Evolutionary conservation across 2,888 invertebrate genomes (phyloP), one percentile per base, ranked within the genome.

Genomic region (Pherbina coryleti): DNA sequence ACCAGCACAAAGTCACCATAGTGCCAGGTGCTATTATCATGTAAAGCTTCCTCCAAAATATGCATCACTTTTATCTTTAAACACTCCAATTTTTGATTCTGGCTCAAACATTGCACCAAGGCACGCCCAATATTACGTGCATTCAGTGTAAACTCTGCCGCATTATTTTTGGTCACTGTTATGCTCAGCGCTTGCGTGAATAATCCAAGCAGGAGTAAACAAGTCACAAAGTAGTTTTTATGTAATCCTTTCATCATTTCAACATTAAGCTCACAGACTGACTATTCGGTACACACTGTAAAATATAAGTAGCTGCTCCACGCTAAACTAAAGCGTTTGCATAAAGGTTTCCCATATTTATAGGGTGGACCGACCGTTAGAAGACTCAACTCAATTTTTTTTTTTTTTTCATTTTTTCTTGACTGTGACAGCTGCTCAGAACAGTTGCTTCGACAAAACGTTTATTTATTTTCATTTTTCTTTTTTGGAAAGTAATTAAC

Each of bases 1-100:
- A 64, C 28, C 64, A 31, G n/a, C 64, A 64, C 31, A 60, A 84
- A 88, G 53, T 88, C 88, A 82, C 84, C 86, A 34, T 88, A 80
- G 3, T 85, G 80, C 90, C 89, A 90, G 2, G 87, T 89, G 49
- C 81, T 84, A 76, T 89, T 89, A 76, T 88, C 89, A 80, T 83
- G 82, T 9, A 90, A 84, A 3, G 90, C 91, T 11, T 87, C 86
- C 79, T 91, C 91, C 64, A 92, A 83, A 11, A 88, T 79, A 7
- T 88, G 84, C 57, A 90, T 81, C 0, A 90, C 85, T 80, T 88
- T 87, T 77, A 87, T 88, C 76, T 90, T 90, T n/a, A 92, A 79
- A 80, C 92, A 92, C 31, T 84, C 82, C 76, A 80, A 76, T 19
- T 82, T 84, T 60, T 76, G 70, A 3, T 78, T 34, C 3, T 83